Evolutionary conservation across 2,113 vertebrate genomes (phyloP), one percentile per base, ranked within the genome.

Genomic region (Choloepus hoffmanni): DNA sequence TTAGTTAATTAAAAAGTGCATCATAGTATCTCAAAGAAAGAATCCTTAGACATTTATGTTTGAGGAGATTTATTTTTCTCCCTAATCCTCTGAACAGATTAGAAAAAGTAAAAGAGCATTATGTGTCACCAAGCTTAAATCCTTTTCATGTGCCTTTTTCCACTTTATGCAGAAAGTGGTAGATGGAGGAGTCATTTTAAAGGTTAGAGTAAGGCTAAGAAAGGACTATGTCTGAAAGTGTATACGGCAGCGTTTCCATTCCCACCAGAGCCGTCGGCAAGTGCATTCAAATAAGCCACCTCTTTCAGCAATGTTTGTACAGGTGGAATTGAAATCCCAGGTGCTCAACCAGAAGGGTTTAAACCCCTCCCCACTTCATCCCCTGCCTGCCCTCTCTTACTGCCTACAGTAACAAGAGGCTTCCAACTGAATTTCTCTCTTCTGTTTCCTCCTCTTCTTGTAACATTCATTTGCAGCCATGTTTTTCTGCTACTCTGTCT

Each of bases 1-100:
- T 86, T 76, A 55, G 9, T 48, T 89, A 95, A 23, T 72, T 96
- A 85, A 92, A 70, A 92, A 74, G 62, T 50, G 2, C 65, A 94
- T 95, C 93, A 50, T 95, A 95, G 18, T 90, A 48, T 93, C 85
- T 94, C 18, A 79, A 62, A 89, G 79, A 96, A 60, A 60, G 58
- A 60, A 60, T 21, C 58, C 96, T 96, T 89, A 93, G 89, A 92
- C 73, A 79, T 81, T 70, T 97, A 68, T 63, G 91, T 97, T 96
- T 96, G 70, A 87, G 1, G 89, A 79, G 30, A 72, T 95, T 97
- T 97, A 82, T 62, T 97, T 97, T 72, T 45, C 26, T 92, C 73
- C 8, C 55, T 97, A 97, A 98, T 98, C 78, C 79, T 76, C 88
- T 96, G 84, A 97, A 79, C 85, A 97, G 97, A 96, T 98, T 97